Percentiles rank a stretch among this genome's conserved stretches.
Conservation (phyloP, 1,140 invertebrate species). For the Drosophila kepulauana region DNA sequence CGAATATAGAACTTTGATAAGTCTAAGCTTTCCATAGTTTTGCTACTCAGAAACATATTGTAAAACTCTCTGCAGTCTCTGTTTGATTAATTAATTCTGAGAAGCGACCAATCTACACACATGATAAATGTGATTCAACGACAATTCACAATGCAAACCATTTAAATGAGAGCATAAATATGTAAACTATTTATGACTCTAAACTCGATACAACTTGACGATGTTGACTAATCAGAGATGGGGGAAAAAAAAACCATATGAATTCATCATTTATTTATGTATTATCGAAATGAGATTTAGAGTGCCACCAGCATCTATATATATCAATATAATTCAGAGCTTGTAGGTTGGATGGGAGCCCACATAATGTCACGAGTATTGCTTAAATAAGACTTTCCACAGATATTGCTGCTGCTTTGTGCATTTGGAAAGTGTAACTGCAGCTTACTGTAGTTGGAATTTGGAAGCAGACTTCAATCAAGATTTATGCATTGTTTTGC, state of each 20-base stretch:
- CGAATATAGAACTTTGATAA: too few relatives aligned
- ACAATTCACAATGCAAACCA: background rate
- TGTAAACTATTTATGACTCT: background rate
- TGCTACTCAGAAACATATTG: too few relatives aligned
- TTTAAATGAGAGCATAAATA: background rate
- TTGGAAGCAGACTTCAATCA: slow-evolving; percentile 32
- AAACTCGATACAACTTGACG: background rate
- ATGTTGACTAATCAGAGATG: background rate
- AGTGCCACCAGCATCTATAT: background rate
- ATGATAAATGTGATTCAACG: background rate
- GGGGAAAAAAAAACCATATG: background rate
- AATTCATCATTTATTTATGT: background rate
- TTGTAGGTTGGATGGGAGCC: slow-evolving; percentile 1
- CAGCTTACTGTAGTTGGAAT: background rate
- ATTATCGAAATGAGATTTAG: slow-evolving; percentile 1
- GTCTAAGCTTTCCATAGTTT: too few relatives aligned
- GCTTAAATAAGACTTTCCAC: slow-evolving; percentile 12
- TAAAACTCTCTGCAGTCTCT: too few relatives aligned
- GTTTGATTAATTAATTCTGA: too few relatives aligned
- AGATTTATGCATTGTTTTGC: slow-evolving; percentile 57
- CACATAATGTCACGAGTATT: slow-evolving; percentile 5
- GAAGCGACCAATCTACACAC: background rate
- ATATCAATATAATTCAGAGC: background rate
- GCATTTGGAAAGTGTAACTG: slow-evolving; percentile 5
- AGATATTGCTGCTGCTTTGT: background rate